Conservation (phyloP, 2,797 vertebrate species). For the Vespertilio murinus region DNA sequence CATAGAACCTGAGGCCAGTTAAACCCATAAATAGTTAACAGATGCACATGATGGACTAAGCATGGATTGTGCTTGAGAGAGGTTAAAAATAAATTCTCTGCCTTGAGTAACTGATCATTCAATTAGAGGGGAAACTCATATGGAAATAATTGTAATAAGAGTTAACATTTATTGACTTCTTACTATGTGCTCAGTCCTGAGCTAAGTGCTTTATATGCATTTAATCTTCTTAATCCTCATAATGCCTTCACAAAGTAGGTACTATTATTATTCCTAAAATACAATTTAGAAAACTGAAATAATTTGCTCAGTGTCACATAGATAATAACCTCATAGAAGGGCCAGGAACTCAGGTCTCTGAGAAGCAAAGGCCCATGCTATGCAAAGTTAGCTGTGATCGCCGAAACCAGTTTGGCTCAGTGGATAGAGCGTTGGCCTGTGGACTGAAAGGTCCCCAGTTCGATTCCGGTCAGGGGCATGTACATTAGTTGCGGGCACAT, state of each 20-base stretch:
- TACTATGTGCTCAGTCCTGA: background rate
- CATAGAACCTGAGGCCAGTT: background rate
- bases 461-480: too few relatives aligned
- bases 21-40: background rate
- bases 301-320: background rate
- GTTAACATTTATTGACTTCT: background rate
- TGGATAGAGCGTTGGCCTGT: too few relatives aligned
- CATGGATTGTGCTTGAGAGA: background rate
- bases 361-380: background rate
- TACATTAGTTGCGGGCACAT: too few relatives aligned
- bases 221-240: constrained; percentile 19
- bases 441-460: too few relatives aligned
- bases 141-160: background rate
- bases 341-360: background rate
- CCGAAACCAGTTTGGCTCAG: too few relatives aligned
- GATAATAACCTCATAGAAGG: background rate
- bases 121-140: background rate
- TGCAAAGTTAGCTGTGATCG: background rate
- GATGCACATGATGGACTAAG: background rate
- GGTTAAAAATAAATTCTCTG: background rate
- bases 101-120: background rate
- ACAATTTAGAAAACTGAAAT: background rate
- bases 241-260: background rate
- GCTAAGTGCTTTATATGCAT: background rate
- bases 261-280: constrained; percentile 8